These are phyloP conservation scores for Nomada fabriciana DNA, from an alignment of 2,888 invertebrate genomes.

Conservation along the genomic window DNA sequence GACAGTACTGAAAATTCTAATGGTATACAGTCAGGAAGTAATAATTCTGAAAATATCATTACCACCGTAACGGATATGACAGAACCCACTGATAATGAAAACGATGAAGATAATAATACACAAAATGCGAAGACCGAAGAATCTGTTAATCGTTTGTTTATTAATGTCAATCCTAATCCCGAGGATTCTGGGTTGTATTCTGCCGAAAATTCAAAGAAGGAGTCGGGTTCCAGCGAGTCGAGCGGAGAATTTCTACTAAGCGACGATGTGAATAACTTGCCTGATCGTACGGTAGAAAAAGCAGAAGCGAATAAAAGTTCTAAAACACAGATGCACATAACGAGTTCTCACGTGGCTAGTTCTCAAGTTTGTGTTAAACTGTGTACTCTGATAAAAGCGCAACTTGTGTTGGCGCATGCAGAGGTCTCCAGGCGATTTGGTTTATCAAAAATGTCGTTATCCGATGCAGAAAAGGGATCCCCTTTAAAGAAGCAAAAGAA, in stretches of 20 bases:
- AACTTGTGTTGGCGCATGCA: constrained; percentile 91
- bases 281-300: constrained; percentile 72
- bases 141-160: constrained; percentile 73
- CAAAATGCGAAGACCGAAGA: constrained; percentile 59
- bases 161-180: constrained; percentile 79
- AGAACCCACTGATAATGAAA: constrained; percentile 54
- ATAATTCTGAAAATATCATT: constrained; percentile 65
- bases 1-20: constrained; percentile 57
- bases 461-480: constrained; percentile 82
- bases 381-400: constrained; percentile 91
- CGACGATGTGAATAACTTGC: constrained; percentile 80
- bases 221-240: constrained; percentile 82
- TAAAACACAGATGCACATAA: constrained; percentile 57
- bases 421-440: constrained; percentile 89
- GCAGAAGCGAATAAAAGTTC: constrained; percentile 54
- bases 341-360: constrained; percentile 72
- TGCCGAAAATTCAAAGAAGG: constrained; percentile 82
- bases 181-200: constrained; percentile 84
- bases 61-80: constrained; percentile 65
- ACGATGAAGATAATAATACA: constrained; percentile 40
- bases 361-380: constrained; percentile 90
- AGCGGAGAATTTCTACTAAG: constrained; percentile 83
- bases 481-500: constrained; percentile 78
- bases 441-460: constrained; percentile 84
- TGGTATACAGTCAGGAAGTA: constrained; percentile 63